A percentile compares a stretch with the other conserved stretches of the same genome.
Conservation (phyloP, 1,140 invertebrate genomes). For the Mercenaria mercenaria region DNA sequence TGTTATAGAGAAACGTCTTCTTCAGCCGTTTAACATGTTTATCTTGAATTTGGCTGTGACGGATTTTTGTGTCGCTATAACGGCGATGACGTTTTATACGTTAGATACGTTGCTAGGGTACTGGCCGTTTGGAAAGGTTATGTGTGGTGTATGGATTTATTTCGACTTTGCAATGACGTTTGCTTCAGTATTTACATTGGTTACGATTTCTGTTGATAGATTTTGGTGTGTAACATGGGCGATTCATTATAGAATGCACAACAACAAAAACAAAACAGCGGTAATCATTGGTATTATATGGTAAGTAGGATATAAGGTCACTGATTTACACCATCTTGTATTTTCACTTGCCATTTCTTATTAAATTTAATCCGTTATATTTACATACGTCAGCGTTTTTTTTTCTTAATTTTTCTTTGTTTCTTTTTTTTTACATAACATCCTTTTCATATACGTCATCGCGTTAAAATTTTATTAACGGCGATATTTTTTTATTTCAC, state of each 20-base stretch:
- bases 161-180: conserved; percentile 86
- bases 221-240: conserved; percentile 85
- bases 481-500: no score
- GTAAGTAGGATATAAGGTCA: no score
- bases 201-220: conserved; percentile 85
- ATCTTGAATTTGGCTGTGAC: conserved; percentile 60
- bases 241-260: conserved; percentile 82
- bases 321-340: no score
- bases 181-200: conserved; percentile 84
- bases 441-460: no score
- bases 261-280: conserved; percentile 80
- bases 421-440: no score
- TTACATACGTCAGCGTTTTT: no score
- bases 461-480: no score
- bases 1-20: conserved; percentile 11
- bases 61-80: conserved; percentile 52
- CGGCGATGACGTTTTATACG: conserved; percentile 62
- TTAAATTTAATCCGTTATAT: no score
- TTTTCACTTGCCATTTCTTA: no score
- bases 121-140: conserved; percentile 52
- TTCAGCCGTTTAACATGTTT: conserved; percentile 59
- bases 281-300: conserved; percentile 79
- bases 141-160: conserved; percentile 73
- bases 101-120: conserved; percentile 54
- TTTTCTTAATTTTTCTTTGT: no score